phyloP scores from a whole-genome alignment of 2,888 invertebrate species.

The Thereva unica region DNA sequence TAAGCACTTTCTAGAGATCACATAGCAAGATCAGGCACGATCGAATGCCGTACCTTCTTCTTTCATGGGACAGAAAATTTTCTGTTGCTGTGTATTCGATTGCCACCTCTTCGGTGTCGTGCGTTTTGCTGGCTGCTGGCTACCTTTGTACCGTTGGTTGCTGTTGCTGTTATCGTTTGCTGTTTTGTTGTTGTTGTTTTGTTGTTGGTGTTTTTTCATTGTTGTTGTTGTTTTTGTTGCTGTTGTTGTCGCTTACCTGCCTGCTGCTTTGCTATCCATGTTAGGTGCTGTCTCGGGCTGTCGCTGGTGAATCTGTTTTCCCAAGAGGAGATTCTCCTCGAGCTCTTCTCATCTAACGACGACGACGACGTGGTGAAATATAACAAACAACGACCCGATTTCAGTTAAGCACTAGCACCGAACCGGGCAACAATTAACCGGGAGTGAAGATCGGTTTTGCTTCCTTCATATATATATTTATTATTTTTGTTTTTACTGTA shows the following conservation, averaged over 20 bases:
- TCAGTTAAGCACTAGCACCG: conserved; percentile 59
- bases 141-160: conserved; percentile 13
- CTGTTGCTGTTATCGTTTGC: conserved; percentile 20
- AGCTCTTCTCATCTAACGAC: conserved; percentile 16
- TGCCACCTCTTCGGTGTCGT: conserved; percentile 14
- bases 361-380: conserved; percentile 45
- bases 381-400: conserved; percentile 53
- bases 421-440: conserved; percentile 57
- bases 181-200: not conserved
- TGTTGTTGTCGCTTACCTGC: not conserved
- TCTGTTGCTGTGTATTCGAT: conserved; percentile 20
- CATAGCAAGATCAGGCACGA: not conserved
- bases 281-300: conserved; percentile 16
- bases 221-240: not conserved
- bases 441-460: conserved; percentile 19
- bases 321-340: conserved; percentile 24
- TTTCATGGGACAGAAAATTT: conserved; percentile 1
- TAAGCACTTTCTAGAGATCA: no score
- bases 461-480: conserved; percentile 1
- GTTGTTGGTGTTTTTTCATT: not conserved
- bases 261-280: not conserved
- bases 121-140: not conserved
- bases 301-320: conserved; percentile 26
- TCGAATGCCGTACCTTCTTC: conserved; percentile 15
- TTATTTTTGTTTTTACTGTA: no score